Evolutionary conservation across 2,113 vertebrate species (phyloP), one percentile per base, ranked within the genome.

Genomic region (Calypte anna): DNA sequence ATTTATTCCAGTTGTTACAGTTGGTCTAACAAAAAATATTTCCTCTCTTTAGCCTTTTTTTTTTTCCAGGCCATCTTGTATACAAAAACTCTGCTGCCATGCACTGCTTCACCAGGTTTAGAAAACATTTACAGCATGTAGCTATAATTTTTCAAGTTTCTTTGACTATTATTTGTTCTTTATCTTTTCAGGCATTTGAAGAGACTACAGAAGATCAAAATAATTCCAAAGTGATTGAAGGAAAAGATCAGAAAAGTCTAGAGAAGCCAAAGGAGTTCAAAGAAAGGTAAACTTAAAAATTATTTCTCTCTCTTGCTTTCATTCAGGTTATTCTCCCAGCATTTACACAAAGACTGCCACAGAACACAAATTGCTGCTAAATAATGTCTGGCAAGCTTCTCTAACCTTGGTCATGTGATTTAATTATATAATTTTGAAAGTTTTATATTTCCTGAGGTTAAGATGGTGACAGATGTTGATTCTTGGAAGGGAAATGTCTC

Each of bases 261-360:
- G 96, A 97, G 90, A 96, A 96, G 48, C 81, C 38, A 89, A 95
- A 96, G 67, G 90, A 96, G 22, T 94, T 95, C 73, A 95, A 97
- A 94, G 95, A 97, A 96, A 97, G 97, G 96, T 98, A 94, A 46
- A 59, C 10, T 90, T 94, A 78, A 90, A 88, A 87, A 80, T 78
- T 0, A 8, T 63, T 83, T 91, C 7, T 22, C 54, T 22, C 7
- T 21, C n/a, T 82, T 82, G 38, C 14, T 75, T 79, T 79, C 24
- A 44, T 78, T 7, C 51, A 82, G 19, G 64, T 19, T 40, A 27
- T 6, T 58, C 2, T 25, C 28, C 82, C 54, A 75, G 8, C 55
- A 24, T 81, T 74, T 72, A 31, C 21, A 30, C 20, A 73, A 40
- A 64, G 18, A 18, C 27, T 63, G 33, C 31, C 63, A 69, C n/a